These are phyloP conservation scores for Pterobdella sp. DNA, from an alignment of 2,888 invertebrate species.

Conservation along the genomic window DNA sequence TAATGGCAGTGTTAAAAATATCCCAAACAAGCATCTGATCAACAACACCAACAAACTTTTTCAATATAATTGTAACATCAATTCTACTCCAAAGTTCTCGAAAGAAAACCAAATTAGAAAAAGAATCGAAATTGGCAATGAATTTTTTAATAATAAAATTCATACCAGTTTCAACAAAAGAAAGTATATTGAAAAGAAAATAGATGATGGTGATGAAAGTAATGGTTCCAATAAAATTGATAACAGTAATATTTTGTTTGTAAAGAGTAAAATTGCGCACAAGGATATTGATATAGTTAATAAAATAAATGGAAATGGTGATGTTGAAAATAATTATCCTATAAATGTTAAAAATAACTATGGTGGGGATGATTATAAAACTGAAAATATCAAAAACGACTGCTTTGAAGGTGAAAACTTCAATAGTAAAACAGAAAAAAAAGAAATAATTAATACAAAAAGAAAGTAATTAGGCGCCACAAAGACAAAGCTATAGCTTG, in stretches of 20 bases:
- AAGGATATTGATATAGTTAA: background rate
- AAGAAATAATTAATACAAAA: too few relatives aligned
- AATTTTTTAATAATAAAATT: background rate
- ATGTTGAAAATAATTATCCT: background rate
- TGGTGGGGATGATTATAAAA: background rate
- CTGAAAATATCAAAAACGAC: background rate
- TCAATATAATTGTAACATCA: background rate
- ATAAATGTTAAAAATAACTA: background rate
- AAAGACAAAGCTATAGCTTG: too few relatives aligned
- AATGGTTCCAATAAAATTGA: background rate
- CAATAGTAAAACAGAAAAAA: too few relatives aligned
- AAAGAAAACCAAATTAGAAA: background rate
- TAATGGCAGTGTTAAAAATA: slow-evolving; percentile 12
- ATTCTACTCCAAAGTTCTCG: too few relatives aligned
- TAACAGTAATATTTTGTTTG: background rate
- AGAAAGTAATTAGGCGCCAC: too few relatives aligned
- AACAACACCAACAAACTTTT: background rate
- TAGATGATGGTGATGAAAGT: background rate
- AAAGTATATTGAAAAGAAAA: background rate
- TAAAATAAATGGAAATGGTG: background rate
- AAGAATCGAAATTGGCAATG: background rate
- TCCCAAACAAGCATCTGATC: background rate
- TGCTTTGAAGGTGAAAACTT: background rate
- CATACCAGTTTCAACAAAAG: background rate
- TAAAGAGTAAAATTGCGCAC: too few relatives aligned